phyloP scores from a whole-genome alignment of 1,140 invertebrate genomes.

The Agrypnia vestita region DNA sequence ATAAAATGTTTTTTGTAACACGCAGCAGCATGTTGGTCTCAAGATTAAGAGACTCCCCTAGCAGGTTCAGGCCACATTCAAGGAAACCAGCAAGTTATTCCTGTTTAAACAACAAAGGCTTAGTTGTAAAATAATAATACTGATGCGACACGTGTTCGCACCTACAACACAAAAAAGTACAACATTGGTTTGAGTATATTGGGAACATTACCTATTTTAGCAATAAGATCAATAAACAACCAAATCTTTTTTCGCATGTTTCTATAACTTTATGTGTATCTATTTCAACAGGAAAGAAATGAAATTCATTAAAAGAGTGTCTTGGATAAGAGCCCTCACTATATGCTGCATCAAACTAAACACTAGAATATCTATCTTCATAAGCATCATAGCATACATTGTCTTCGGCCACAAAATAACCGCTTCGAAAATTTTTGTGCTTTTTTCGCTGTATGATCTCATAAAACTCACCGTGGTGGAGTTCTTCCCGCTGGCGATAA shows the following conservation, averaged over 20 bases:
- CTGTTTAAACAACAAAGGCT: too few relatives aligned
- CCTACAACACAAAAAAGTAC: too few relatives aligned
- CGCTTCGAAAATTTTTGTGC: conserved; percentile 84
- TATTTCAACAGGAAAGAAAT: conserved; percentile 75
- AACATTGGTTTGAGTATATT: conserved; percentile 16
- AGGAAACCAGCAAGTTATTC: too few relatives aligned
- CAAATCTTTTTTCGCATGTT: background rate
- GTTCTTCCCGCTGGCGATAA: conserved; percentile 81
- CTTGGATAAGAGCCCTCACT: conserved; percentile 80
- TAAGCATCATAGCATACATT: conserved; percentile 86
- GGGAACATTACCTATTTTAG: too few relatives aligned
- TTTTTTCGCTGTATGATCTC: conserved; percentile 83
- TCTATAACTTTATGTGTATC: conserved; percentile 38
- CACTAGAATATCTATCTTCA: conserved; percentile 84
- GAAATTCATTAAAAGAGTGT: conserved; percentile 78
- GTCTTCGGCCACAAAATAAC: conserved; percentile 78
- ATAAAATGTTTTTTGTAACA: too few relatives aligned
- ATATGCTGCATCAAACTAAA: conserved; percentile 80
- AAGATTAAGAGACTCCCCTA: too few relatives aligned
- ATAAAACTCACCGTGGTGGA: conserved; percentile 82
- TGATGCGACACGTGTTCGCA: too few relatives aligned
- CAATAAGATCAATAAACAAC: too few relatives aligned
- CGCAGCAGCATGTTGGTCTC: too few relatives aligned
- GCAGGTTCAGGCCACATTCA: too few relatives aligned
- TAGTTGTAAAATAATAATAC: too few relatives aligned